These are phyloP conservation scores for Nycticebus coucang DNA, from an alignment of 2,113 vertebrate genomes.

Conservation along the genomic window DNA sequence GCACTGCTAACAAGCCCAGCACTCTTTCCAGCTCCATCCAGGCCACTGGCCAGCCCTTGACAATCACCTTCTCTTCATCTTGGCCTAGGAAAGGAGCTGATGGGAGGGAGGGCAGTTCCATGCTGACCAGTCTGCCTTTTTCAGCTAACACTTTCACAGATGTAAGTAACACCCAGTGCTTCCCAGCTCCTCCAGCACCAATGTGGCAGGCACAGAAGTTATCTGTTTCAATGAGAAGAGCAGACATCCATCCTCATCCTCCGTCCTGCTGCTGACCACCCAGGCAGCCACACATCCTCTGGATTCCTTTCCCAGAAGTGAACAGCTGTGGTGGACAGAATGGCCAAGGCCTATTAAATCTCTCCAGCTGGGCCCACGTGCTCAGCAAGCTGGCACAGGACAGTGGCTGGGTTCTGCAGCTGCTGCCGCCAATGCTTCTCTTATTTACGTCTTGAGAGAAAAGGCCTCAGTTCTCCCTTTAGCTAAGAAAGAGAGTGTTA, in stretches of 20 bases:
- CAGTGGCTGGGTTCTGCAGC: background rate
- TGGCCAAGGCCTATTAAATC: background rate
- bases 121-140: background rate
- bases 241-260: background rate
- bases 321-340: background rate
- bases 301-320: background rate
- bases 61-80: background rate
- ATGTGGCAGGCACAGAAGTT: background rate
- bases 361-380: background rate
- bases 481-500: background rate
- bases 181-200: background rate
- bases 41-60: background rate
- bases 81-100: background rate
- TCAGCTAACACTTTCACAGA: background rate
- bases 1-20: background rate
- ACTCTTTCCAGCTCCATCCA: background rate
- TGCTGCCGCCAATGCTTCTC: background rate
- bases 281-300: background rate
- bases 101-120: background rate
- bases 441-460: background rate
- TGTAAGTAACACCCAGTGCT: background rate
- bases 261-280: background rate
- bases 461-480: conserved; percentile 12
- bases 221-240: background rate
- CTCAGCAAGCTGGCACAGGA: background rate